A percentile compares a stretch with the other conserved stretches of the same genome.
Evolutionary conservation across 1,140 invertebrate genomes (phyloP).

Genomic region (Nautilus pompilius): DNA sequence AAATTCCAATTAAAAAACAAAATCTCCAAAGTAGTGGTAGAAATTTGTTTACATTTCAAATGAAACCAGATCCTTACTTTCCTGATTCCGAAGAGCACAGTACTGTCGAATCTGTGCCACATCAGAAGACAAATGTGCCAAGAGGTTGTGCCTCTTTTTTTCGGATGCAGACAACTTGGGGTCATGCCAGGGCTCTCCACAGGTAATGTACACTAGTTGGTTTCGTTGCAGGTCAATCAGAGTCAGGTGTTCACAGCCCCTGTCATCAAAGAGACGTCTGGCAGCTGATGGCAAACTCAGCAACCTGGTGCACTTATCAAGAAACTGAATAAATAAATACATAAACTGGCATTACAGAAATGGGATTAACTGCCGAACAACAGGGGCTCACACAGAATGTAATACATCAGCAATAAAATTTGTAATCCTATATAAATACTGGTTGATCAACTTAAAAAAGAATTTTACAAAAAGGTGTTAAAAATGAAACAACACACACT

Average conservation of each 20-base stretch:
- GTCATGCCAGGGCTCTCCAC: conserved; percentile 52
- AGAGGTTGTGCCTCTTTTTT: conserved; percentile 43
- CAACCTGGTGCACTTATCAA: conserved; percentile 48
- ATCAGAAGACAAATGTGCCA: conserved; percentile 49
- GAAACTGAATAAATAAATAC: conserved; percentile 40
- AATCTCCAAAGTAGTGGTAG: no score
- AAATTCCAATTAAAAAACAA: no score
- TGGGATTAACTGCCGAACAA: no score
- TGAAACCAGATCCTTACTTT: no score
- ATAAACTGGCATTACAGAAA: no score
- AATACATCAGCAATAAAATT: no score
- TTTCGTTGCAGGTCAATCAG: conserved; percentile 42
- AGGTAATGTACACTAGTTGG: conserved; percentile 49
- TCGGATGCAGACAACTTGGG: conserved; percentile 46
- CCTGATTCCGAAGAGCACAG: conserved; percentile 42
- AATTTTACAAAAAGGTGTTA: no score
- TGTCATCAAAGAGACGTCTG: conserved; percentile 49
- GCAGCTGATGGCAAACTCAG: conserved; percentile 52
- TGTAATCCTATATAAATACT: no score
- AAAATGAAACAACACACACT: no score
- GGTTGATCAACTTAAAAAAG: no score
- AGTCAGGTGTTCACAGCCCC: conserved; percentile 50
- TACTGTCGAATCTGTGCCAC: conserved; percentile 48
- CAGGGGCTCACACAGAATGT: no score
- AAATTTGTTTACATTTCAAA: no score